Evolutionary conservation across 2,113 vertebrate genomes (phyloP).

Genomic region (Camelus dromedarius): DNA sequence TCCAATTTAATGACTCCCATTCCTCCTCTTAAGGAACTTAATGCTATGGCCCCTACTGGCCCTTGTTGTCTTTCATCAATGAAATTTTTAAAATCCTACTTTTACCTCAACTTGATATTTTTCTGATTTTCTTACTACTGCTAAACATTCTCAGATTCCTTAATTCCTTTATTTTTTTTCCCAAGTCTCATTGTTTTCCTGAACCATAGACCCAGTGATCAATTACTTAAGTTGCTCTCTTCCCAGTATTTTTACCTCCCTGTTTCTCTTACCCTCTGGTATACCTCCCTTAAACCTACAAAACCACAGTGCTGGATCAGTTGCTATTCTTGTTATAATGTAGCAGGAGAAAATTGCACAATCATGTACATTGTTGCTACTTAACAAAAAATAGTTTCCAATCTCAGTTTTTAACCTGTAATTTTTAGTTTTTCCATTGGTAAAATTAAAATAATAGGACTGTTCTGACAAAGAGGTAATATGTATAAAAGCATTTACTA

Average conservation of each 20-base stretch:
- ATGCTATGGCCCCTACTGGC: not conserved
- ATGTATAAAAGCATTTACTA: not conserved
- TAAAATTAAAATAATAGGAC: constrained; percentile 27
- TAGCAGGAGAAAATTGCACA: not conserved
- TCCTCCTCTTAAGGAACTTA: not conserved
- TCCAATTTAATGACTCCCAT: not conserved
- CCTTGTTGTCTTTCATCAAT: not conserved
- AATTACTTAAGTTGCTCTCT: not conserved
- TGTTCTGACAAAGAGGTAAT: not conserved
- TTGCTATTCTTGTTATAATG: not conserved
- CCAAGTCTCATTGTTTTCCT: not conserved
- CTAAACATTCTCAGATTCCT: not conserved
- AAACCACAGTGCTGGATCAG: not conserved
- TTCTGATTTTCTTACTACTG: constrained; percentile 3
- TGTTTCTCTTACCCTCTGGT: not conserved
- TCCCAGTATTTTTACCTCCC: not conserved
- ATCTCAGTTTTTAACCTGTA: not conserved
- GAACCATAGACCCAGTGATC: not conserved
- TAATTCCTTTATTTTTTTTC: not conserved
- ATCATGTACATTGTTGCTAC: not conserved
- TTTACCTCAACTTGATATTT: not conserved
- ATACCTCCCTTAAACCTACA: not conserved
- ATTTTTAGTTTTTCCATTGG: not conserved
- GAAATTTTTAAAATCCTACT: not conserved
- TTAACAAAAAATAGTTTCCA: not conserved